A percentile compares a stretch with the other conserved stretches of the same genome.
phyloP scores from a whole-genome alignment of 2,888 invertebrate species.

The Geophilus truncorum region DNA sequence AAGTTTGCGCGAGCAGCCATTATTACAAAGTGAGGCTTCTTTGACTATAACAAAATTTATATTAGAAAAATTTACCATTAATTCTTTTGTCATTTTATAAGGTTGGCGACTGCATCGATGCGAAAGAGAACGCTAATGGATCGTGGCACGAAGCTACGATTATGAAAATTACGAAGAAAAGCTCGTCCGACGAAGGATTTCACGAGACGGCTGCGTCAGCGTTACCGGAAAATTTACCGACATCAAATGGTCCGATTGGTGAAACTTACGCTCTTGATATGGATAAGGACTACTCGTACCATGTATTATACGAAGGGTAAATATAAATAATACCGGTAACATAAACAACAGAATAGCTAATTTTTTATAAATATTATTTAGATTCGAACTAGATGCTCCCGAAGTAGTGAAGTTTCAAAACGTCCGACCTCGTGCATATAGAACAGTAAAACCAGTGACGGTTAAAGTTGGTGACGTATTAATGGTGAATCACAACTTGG shows the following conservation, averaged over 20 bases:
- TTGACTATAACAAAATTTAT: neutral
- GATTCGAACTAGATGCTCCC: constrained; percentile 40
- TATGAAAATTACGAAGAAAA: constrained; percentile 49
- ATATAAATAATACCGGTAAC: no score
- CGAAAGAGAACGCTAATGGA: constrained; percentile 58
- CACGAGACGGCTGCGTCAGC: neutral
- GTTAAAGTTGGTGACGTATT: constrained; percentile 60
- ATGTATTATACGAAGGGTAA: constrained; percentile 45
- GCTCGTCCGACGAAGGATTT: neutral
- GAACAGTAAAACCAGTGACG: constrained; percentile 53
- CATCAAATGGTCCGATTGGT: neutral
- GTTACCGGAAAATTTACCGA: neutral
- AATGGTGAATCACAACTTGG: constrained; percentile 70
- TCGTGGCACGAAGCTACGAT: constrained; percentile 70
- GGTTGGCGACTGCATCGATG: constrained; percentile 64
- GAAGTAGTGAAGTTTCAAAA: constrained; percentile 51
- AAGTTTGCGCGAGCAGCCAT: neutral
- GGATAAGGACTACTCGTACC: constrained; percentile 5
- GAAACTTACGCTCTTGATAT: neutral
- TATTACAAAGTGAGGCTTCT: constrained; percentile 6
- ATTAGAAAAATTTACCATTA: neutral
- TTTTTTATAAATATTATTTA: constrained; percentile 25
- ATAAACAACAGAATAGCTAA: no score
- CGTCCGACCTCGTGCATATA: constrained; percentile 64
- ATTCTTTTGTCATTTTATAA: constrained; percentile 38